A percentile compares a stretch with the other conserved stretches of the same genome.
phyloP scores from a whole-genome alignment of 2,888 invertebrate genomes.

The Anorthoa munda region DNA sequence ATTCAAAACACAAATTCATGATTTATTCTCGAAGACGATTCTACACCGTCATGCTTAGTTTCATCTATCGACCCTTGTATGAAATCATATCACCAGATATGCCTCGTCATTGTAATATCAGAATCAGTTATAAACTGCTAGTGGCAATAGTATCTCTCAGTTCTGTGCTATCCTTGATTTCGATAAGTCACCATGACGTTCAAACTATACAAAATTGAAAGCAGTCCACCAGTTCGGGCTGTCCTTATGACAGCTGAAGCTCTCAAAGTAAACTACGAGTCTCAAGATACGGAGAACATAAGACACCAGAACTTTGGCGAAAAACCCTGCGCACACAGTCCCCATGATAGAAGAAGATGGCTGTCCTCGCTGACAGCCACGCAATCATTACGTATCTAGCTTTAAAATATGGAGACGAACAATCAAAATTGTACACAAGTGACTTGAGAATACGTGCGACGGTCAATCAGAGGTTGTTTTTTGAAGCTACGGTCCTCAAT shows the following conservation, averaged over 20 bases:
- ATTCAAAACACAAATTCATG: not conserved
- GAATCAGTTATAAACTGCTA: not conserved
- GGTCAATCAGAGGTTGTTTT: slow-evolving; percentile 72
- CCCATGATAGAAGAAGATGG: slow-evolving; percentile 76
- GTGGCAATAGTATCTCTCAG: not conserved
- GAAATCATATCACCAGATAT: not conserved
- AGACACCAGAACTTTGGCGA: slow-evolving; percentile 70
- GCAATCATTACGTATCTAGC: slow-evolving; percentile 74
- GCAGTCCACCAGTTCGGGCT: slow-evolving; percentile 71
- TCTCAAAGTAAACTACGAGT: slow-evolving; percentile 69
- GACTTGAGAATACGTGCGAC: slow-evolving; percentile 70
- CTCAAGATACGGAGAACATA: slow-evolving; percentile 65
- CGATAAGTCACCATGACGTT: slow-evolving; percentile 27
- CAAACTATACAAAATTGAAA: slow-evolving; percentile 67
- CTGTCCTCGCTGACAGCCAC: slow-evolving; percentile 40
- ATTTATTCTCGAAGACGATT: not conserved
- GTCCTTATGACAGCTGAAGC: slow-evolving; percentile 71
- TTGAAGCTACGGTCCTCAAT: slow-evolving; percentile 69
- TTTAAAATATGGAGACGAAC: slow-evolving; percentile 74
- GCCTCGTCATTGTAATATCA: slow-evolving; percentile 63
- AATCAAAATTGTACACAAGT: slow-evolving; percentile 70
- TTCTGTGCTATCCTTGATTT: not conserved
- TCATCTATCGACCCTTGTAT: not conserved
- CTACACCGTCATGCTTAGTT: not conserved
- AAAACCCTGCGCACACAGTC: slow-evolving; percentile 74